Conservation (phyloP, 2,113 vertebrate species). For the Anthoscopus minutus region DNA sequence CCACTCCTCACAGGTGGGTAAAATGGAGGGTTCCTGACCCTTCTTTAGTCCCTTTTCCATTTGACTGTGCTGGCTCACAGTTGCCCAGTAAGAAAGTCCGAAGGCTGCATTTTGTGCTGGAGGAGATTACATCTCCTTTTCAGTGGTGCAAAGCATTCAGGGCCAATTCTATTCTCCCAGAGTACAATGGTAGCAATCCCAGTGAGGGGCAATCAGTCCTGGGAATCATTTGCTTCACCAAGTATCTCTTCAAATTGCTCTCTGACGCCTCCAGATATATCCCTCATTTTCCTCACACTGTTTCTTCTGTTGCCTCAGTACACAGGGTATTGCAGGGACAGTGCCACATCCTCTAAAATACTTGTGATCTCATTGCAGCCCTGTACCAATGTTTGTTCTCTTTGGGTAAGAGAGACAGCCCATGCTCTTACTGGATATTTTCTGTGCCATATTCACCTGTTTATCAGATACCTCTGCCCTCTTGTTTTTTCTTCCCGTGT, state of each 20-base stretch:
- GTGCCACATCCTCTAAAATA: neutral
- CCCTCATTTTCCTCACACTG: neutral
- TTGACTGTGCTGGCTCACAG: neutral
- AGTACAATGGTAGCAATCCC: neutral
- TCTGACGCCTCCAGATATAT: constrained; percentile 2
- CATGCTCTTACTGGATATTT: neutral
- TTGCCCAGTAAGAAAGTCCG: neutral
- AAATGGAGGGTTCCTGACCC: neutral
- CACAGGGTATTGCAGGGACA: neutral
- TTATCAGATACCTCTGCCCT: neutral
- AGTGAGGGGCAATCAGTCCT: neutral
- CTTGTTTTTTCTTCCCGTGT: neutral
- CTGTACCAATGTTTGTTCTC: neutral
- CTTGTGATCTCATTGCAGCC: neutral
- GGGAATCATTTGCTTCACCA: neutral
- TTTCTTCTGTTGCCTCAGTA: neutral
- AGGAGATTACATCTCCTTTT: constrained; percentile 3
- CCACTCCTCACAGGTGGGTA: neutral
- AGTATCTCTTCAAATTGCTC: constrained; percentile 2
- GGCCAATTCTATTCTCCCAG: neutral
- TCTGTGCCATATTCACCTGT: neutral
- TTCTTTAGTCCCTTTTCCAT: neutral
- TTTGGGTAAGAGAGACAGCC: neutral
- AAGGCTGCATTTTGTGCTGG: neutral
- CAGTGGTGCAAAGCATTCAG: neutral